Base-by-base conservation (phyloP, 2,113 vertebrate genomes). In the Antigone vipio region DNA sequence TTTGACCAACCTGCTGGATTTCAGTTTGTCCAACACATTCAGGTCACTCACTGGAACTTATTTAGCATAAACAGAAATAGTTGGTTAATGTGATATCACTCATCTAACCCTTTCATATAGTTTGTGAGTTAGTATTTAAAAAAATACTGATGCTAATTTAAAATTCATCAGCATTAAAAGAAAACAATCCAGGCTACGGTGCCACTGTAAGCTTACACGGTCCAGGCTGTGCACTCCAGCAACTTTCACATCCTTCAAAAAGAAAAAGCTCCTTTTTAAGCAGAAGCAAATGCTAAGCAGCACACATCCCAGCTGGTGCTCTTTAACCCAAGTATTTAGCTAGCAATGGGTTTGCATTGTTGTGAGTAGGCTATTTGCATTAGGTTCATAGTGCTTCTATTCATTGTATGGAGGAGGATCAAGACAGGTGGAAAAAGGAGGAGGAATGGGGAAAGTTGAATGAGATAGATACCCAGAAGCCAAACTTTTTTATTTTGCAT, bases 391-490 rank as follows among this genome's bases (percentile, higher is more conserved):
- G 80, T 11, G 73, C 71, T 34, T 76, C 80, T 34, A 49, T 93
- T 88, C 94, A 88, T 62, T 77, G 80, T 32, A 0, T 5, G 49
- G 32, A 23, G 50, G 88, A 78, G 87, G 71, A 79, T 38, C 19
- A 34, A 56, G 94, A 82, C 95, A 97, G 97, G 98, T 98, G 97
- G 97, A 90, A 88, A 85, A 71, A 88, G 40, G 89, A 60, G 88
- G 92, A 88, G 94, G 96, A 82, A 85, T 69, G 68, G 80, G 15
- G 52, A 5, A 55, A 68, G 91, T 56, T 91, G 93, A 96, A 95
- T 76, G 96, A 67, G 85, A 60, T 49, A n/a, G 55, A 93, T 38
- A 81, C 82, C 87, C 94, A 58, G 79, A 91, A 97, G 96, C 97
- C 80, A 74, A 79, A 63, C 85, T 94, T 96, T 55, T 56, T 44